Conservation (phyloP, 2,888 invertebrate genomes). For the Kuschelorhynchus macadamiae region DNA sequence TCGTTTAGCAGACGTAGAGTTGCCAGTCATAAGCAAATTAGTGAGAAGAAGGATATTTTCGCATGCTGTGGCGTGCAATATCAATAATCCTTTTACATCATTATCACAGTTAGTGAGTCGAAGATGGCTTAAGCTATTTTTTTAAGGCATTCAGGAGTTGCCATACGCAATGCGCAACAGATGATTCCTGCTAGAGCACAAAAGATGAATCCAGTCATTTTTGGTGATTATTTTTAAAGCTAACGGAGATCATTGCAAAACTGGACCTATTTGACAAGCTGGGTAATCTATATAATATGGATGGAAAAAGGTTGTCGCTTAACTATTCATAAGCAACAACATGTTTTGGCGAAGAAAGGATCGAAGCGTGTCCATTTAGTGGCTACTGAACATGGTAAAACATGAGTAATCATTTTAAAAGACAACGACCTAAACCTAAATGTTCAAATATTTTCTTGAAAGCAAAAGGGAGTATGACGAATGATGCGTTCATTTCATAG, state of each 20-base stretch:
- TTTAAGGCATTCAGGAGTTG: slow-evolving; percentile 2
- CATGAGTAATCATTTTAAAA: no score
- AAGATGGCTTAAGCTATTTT: slow-evolving; percentile 14
- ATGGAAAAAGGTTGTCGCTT: no score
- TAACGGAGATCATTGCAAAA: neutral
- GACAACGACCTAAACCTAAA: no score
- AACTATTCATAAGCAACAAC: no score
- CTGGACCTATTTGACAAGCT: neutral
- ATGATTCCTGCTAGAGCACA: neutral
- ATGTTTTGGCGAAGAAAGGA: no score
- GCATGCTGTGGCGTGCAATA: neutral
- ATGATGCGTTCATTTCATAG: no score
- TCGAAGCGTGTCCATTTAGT: no score
- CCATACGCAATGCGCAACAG: neutral
- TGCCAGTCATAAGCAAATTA: slow-evolving; percentile 13
- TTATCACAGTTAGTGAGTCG: neutral
- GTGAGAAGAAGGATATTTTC: slow-evolving; percentile 7
- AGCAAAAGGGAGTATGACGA: no score
- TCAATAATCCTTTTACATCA: slow-evolving; percentile 6
- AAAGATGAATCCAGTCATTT: neutral
- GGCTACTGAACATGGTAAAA: no score
- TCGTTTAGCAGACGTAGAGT: slow-evolving; percentile 1
- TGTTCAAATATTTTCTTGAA: no score
- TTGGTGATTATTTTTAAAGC: no score
- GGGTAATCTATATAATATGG: no score